phyloP scores from a whole-genome alignment of 2,113 vertebrate genomes.

The Ovibos moschatus region DNA sequence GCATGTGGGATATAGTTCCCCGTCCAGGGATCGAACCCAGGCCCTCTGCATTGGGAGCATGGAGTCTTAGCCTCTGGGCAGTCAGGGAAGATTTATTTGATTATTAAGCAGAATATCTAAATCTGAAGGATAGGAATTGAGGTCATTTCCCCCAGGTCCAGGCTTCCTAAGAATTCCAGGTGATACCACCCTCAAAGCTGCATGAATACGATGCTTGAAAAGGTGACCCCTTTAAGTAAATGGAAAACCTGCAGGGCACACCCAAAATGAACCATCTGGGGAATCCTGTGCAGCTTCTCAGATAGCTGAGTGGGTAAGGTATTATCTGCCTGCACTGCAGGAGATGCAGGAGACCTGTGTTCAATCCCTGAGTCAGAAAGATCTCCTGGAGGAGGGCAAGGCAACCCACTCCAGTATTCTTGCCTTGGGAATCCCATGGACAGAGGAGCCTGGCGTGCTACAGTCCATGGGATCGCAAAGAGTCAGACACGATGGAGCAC shows the following conservation, averaged over 20 bases:
- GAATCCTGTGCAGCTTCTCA: background rate
- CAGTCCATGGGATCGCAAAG: background rate
- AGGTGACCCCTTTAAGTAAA: background rate
- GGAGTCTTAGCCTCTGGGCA: background rate
- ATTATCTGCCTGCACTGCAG: background rate
- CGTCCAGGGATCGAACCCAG: background rate
- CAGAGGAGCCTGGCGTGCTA: background rate
- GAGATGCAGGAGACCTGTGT: background rate
- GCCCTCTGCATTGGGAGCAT: background rate
- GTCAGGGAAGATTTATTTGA: background rate
- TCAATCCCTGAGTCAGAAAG: background rate
- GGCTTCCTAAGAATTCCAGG: background rate
- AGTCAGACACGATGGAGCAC: background rate
- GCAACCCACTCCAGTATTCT: background rate
- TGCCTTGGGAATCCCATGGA: background rate
- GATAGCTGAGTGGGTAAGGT: background rate
- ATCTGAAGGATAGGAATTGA: background rate
- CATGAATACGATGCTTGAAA: background rate
- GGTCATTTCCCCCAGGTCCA: background rate
- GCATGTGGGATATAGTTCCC: background rate
- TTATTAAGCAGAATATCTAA: background rate
- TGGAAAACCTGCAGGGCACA: background rate
- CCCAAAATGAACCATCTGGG: background rate
- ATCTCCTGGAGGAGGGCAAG: background rate
- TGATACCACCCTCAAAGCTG: background rate